These are phyloP conservation scores for Hippoglossus stenolepis DNA, from an alignment of 2,113 vertebrate genomes.

Conservation along the genomic window DNA sequence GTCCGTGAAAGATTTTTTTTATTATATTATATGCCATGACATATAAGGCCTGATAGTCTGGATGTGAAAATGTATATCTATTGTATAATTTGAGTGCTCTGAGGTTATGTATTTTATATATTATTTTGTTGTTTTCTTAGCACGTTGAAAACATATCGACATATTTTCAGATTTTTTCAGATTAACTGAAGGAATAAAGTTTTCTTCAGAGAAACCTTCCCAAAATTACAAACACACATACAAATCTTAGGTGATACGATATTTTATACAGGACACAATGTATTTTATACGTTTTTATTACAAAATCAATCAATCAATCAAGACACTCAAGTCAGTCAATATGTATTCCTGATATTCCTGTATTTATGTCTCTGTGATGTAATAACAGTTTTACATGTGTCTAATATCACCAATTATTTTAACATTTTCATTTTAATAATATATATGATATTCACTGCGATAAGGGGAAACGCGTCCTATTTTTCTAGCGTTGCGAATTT, in stretches of 20 bases:
- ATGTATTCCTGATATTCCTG: background rate
- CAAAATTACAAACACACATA: background rate
- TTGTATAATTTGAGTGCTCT: too few relatives aligned
- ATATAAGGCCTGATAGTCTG: too few relatives aligned
- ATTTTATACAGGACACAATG: background rate
- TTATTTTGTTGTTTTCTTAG: too few relatives aligned
- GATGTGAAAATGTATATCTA: too few relatives aligned
- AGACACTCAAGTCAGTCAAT: background rate
- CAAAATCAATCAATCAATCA: constrained; percentile 3
- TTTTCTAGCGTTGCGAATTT: too few relatives aligned
- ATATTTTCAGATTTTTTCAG: too few relatives aligned
- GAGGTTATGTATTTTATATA: too few relatives aligned
- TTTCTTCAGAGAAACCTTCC: too few relatives aligned
- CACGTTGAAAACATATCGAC: too few relatives aligned
- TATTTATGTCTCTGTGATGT: background rate
- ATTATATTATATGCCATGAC: background rate
- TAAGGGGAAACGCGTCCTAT: too few relatives aligned
- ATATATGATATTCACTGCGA: too few relatives aligned
- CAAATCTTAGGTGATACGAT: background rate
- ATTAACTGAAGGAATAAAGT: too few relatives aligned
- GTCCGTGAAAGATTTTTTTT: background rate
- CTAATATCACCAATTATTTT: background rate
- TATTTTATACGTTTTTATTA: background rate
- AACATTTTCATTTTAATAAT: background rate
- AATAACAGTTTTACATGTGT: background rate